Base-by-base conservation (phyloP, 1,140 invertebrate genomes). In the Chelonus insularis region DNA sequence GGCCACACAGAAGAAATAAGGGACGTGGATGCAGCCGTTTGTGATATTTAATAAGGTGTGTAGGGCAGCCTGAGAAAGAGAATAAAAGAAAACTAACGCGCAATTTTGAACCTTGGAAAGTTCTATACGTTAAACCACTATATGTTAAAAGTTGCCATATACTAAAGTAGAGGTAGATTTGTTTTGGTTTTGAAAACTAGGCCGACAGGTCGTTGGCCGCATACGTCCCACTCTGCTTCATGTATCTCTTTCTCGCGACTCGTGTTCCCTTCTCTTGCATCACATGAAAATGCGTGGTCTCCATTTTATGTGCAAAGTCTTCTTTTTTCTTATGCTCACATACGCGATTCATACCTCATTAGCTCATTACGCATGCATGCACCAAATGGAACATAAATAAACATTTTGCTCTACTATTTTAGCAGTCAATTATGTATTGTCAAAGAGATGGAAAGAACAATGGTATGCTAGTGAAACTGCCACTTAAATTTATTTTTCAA, bases 131-230 rank as follows among this genome's bases (percentile, higher is more conserved):
- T n/a, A n/a, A n/a, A n/a, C n/a, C n/a, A n/a, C n/a, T n/a, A n/a
- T n/a, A n/a, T n/a, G n/a, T n/a, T n/a, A n/a, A n/a, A n/a, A n/a
- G n/a, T n/a, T n/a, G n/a, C n/a, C n/a, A n/a, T n/a, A n/a, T n/a
- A n/a, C n/a, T 29, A 7, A 4, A 29, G 25, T 29, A 7, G 9
- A 54, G 36, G 21, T 54, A 34, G 47, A 65, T 74, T 75, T 78
- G 73, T 75, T 78, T 78, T 78, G 73, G 67, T 74, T 77, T 74
- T 73, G 62, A 71, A 75, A 78, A 73, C 72, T 78, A 74, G 76
- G 76, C 68, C 75, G 71, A 64, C 65, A 60, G 75, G 69, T 76
- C 76, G 65, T 72, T 65, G 73, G 56, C 67, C 72, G 23, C 20
- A 25, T 41, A 18, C 48, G 48, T 62, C 51, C 41, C 57, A 64